Evolutionary conservation across 92 coral and sea anemone genomes (phyloP).

Genomic region (Nematostella vectensis): DNA sequence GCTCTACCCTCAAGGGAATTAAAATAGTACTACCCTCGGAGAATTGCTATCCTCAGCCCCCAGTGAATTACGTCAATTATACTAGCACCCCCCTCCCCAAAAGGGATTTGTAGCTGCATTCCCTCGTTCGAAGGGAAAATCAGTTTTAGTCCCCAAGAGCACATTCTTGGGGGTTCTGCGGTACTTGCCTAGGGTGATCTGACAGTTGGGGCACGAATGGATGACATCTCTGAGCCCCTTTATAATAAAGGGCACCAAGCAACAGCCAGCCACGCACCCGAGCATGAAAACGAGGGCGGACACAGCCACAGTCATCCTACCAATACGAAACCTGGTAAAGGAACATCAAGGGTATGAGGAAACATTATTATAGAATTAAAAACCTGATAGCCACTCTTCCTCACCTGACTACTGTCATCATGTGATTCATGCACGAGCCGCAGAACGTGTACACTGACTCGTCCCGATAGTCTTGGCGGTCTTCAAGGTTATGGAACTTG

Average conservation of each 20-base stretch:
- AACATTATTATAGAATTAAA: no score
- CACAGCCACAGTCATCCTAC: slow-evolving; percentile 48
- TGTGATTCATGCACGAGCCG: slow-evolving; percentile 74
- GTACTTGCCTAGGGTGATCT: slow-evolving; percentile 59
- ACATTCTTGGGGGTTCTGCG: no score
- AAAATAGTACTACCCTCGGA: no score
- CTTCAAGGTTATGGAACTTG: slow-evolving; percentile 25
- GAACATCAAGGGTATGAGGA: no score
- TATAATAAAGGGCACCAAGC: slow-evolving; percentile 47
- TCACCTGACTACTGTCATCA: slow-evolving; percentile 20
- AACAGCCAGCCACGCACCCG: slow-evolving; percentile 69
- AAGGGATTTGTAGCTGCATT: no score
- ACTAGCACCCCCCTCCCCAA: no score
- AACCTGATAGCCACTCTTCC: no score
- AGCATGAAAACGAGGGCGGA: slow-evolving; percentile 49
- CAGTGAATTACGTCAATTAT: no score
- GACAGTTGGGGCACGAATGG: slow-evolving; percentile 71
- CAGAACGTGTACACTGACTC: slow-evolving; percentile 73
- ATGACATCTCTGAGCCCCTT: slow-evolving; percentile 44
- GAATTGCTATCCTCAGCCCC: no score
- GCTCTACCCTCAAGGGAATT: no score
- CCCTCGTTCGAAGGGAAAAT: no score
- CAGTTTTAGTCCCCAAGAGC: no score
- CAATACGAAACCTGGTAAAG: slow-evolving; percentile 38
- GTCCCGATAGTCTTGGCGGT: slow-evolving; percentile 40